Base-by-base conservation (phyloP, 35 echinoderm and acorn worm genomes). In the Amphiura filiformis region DNA sequence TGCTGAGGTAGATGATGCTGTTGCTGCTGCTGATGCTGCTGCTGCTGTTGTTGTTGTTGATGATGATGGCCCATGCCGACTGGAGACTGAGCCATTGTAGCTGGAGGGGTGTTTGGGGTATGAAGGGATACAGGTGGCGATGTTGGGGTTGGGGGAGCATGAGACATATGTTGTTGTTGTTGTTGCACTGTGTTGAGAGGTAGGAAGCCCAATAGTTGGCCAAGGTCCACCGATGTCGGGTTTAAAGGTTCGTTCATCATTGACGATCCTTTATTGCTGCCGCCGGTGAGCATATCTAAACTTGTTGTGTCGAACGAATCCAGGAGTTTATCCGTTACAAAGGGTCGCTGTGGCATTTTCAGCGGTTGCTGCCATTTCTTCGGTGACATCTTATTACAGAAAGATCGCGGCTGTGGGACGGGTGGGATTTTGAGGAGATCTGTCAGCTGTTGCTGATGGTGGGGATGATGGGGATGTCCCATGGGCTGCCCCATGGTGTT, bases 351-450 rank as follows among this genome's bases (percentile, higher is more conserved):
- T 35, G 33, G 78, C 38, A 42, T 40, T 78, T 34, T 78, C 39
- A 76, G n/a, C n/a, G 75, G 34, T 78, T 87, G 65, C 40, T 76
- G 61, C 33, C 34, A 32, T 31, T 40, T 39, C 38, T 56, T 61
- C 23, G 35, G 20, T 13, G 37, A 20, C 78, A 36, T 61, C 77
- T 28, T 37, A 22, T 64, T 85, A 37, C 64, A 65, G 47, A 37
- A 65, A 28, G 84, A 97, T 78, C 86, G 84, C 33, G 89, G 81
- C 26, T 84, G 79, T 36, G 95, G 95, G 31, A 97, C 82, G 0
- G 95, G 95, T 32, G 95, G 95, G 52, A 96, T 91, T 76, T 97
- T 93, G 17, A 97, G 82, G n/a, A 97, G 89, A 17, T 97, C 95
- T 31, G 93, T 96, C 81, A 96, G 83, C 77, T 87, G 86, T 28